A percentile compares a stretch with the other conserved stretches of the same genome.
Evolutionary conservation across 2,113 vertebrate genomes (phyloP).

Genomic region (Pelvicachromis taeniatus): DNA sequence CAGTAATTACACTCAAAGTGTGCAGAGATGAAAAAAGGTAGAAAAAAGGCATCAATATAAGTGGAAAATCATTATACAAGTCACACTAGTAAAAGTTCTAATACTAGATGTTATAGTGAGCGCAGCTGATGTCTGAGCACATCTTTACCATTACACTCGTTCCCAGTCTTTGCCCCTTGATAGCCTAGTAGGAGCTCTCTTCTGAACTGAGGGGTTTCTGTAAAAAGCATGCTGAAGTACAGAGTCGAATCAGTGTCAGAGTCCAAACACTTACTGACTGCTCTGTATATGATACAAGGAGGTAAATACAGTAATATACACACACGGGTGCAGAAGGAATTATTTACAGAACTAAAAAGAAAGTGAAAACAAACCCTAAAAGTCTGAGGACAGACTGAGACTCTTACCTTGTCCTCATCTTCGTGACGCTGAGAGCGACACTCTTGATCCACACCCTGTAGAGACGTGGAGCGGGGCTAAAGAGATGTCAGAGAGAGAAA

Average conservation of each 20-base stretch:
- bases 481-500: neutral
- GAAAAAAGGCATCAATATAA: neutral
- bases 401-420: constrained; percentile 63
- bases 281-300: neutral
- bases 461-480: constrained; percentile 63
- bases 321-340: neutral
- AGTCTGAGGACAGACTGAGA: neutral
- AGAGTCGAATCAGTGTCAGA: neutral
- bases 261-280: constrained; percentile 1
- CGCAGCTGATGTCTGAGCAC: neutral
- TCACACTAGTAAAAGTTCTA: neutral
- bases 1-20: neutral
- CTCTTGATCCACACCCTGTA: constrained; percentile 60
- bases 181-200: neutral
- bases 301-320: neutral
- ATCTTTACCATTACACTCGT: neutral
- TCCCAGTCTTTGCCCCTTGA: neutral
- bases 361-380: neutral
- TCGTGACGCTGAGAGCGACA: constrained; percentile 26
- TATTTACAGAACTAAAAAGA: neutral
- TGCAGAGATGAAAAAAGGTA: neutral
- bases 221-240: neutral
- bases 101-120: neutral
- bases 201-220: neutral
- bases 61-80: neutral